These are phyloP conservation scores for Kryphioiulus occultus DNA, from an alignment of 2,888 invertebrate species.

Conservation along the genomic window DNA sequence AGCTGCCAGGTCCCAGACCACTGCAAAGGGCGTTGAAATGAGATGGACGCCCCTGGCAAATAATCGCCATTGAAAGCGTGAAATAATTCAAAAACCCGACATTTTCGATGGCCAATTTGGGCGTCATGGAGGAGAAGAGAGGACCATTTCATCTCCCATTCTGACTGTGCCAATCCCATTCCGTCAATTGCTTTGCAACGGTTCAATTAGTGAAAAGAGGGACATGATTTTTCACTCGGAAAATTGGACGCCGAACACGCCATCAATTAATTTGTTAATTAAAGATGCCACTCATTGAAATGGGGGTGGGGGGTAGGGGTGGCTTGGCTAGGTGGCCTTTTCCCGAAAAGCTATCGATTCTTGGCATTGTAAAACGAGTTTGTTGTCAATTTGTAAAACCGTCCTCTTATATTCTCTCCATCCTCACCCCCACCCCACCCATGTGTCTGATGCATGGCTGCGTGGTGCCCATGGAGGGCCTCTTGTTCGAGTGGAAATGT, in stretches of 20 bases:
- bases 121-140: neutral
- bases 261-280: constrained; percentile 9
- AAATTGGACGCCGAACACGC: constrained; percentile 17
- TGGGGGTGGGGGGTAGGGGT: neutral
- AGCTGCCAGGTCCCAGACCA: neutral
- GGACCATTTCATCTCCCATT: neutral
- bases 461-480: neutral
- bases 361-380: neutral
- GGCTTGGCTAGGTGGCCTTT: no score
- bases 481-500: neutral
- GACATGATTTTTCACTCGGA: constrained; percentile 17
- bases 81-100: neutral
- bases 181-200: neutral
- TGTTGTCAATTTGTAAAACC: neutral
- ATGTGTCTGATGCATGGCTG: neutral
- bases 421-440: neutral
- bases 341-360: neutral
- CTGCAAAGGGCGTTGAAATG: neutral
- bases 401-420: neutral
- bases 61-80: neutral
- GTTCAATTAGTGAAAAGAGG: constrained; percentile 6
- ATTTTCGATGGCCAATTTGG: neutral
- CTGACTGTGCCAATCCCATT: neutral
- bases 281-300: neutral
- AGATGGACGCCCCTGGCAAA: neutral